Base-by-base conservation (phyloP, 1,140 invertebrate genomes). In the Eumaeus atala region DNA sequence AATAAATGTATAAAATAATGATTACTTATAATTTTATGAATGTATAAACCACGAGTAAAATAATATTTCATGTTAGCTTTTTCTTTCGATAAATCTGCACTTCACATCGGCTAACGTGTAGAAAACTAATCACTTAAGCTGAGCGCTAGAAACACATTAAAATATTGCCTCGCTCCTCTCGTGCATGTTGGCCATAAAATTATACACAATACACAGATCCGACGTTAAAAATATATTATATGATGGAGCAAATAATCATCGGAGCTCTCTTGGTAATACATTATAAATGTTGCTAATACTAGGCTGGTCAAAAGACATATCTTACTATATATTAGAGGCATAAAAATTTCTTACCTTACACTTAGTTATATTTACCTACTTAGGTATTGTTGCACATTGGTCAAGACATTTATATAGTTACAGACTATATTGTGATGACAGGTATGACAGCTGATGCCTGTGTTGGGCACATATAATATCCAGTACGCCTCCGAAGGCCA, bases 121-220 rank as follows among this genome's bases (percentile, higher is more conserved):
- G 28, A 48, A 44, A 59, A 62, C 50, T 58, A 62, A 59, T 62
- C 61, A 62, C 53, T 62, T 53, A 58, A 48, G 55, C 37, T 17
- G 53, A 38, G 35, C 47, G 54, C 33, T 52, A 49, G 37, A 33
- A 37, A 54, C 51, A 28, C 56, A 56, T 59, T 62, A 58, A 40
- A 56, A 62, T 59, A 62, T 59, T 58, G 54, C 44, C 35, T 34
- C 10, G 49, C 28, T 49, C 42, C 38, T 40, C 48, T 44, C 40
- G 40, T 44, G 40, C 14, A 16, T 44, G 14, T 16, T 14, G 12
- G 14, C 40, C 40, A 44, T 44, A 44, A 44, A 44, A 44, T 44
- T 44, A 44, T 17, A 44, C 40, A 44, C 40, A 44, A 44, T 44
- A 44, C 40, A 44, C 40, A 16, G 40, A 12, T 2, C 40, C 40